Evolutionary conservation across 2,113 vertebrate genomes (phyloP), one percentile per base, ranked within the genome.

Genomic region (Neodontobutis hainanensis): DNA sequence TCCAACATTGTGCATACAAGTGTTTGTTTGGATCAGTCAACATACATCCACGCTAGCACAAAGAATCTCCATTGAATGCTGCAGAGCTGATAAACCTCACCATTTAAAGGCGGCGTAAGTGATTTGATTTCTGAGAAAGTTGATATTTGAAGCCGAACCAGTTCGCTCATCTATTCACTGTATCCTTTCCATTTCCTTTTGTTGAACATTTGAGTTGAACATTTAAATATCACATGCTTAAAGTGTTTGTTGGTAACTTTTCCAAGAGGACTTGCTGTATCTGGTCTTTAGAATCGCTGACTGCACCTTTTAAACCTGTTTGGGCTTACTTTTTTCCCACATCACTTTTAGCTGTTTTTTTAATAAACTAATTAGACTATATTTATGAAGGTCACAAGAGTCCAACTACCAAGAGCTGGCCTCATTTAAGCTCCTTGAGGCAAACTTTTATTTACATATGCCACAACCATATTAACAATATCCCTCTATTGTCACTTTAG

Each of bases 401-500:
- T 60, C 70, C 61, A 62, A 10, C 46, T 70, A 53, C 75, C 47
- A 19, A 72, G 68, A 68, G 40, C 70, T 67, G 53, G 68, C 60
- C 66, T 15, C 5, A n/a, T n/a, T n/a, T n/a, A 69, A 74, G 60
- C 62, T 62, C 15, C 70, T 82, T 27, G 45, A 69, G 57, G 46
- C 69, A 62, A 45, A 67, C 45, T 14, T 45, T 55, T 45, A 35
- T 81, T 80, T 70, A 12, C 32, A 46, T 12, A 46, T 11, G 3
- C 11, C 44, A 46, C 44, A 40, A 6, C 8, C 38, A 40, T 40
- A 27, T 56, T 68, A 77, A 55, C 12, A 51, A 68, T 60, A 5
- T 69, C 35, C 75, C 52, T 79, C 42, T 75, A 32, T 78, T 0
- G 60, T 79, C 79, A 82, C 88, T 88, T 87, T 75, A 66, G 81